Evolutionary conservation across 2,113 vertebrate species (phyloP).

Genomic region (Scomber colias): DNA sequence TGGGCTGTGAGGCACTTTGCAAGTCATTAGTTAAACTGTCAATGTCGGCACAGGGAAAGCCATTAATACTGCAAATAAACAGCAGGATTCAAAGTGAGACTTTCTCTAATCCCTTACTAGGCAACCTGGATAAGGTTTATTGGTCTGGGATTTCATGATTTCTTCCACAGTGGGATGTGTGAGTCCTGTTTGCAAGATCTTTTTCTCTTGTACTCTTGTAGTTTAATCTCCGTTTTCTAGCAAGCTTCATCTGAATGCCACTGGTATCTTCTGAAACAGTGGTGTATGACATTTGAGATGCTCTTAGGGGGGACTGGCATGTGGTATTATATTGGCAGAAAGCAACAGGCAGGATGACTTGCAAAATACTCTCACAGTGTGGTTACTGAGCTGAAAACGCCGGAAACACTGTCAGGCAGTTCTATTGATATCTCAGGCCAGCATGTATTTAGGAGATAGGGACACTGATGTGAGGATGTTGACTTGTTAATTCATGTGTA

Average conservation of each 20-base stretch:
- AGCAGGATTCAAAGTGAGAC: constrained; percentile 35
- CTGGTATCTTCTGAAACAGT: constrained; percentile 55
- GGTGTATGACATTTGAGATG: constrained; percentile 61
- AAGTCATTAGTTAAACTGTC: constrained; percentile 32
- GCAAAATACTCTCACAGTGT: constrained; percentile 43
- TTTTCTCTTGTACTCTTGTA: not conserved
- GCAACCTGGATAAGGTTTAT: constrained; percentile 40
- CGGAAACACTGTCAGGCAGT: not conserved
- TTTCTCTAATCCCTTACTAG: constrained; percentile 52
- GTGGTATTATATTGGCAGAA: constrained; percentile 31
- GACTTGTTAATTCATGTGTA: not conserved
- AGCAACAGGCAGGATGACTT: constrained; percentile 59
- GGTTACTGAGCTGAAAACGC: constrained; percentile 17
- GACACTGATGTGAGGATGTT: not conserved
- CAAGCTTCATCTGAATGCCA: constrained; percentile 14
- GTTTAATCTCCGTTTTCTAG: constrained; percentile 15
- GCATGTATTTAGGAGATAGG: not conserved
- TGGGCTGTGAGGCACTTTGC: constrained; percentile 40
- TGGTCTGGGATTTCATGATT: constrained; percentile 50
- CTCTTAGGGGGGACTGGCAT: constrained; percentile 33
- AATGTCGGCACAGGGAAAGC: constrained; percentile 28
- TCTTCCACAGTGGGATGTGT: not conserved
- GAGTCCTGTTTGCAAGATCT: not conserved
- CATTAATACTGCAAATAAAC: constrained; percentile 52
- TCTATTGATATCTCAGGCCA: not conserved